Conservation (phyloP, 2,113 vertebrate genomes). For the Triplophysa dalaica region DNA sequence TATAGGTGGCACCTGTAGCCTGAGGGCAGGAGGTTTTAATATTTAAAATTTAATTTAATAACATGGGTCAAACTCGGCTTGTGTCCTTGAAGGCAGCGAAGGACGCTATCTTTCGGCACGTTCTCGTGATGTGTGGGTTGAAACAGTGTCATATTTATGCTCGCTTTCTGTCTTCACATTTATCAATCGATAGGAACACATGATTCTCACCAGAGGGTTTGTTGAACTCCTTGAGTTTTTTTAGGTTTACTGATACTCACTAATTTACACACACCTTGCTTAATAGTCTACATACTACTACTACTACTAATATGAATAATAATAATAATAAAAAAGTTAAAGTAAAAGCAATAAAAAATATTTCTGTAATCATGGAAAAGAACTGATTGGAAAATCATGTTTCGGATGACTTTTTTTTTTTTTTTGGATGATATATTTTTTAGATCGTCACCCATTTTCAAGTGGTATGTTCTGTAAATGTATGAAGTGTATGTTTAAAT, state of each 20-base stretch:
- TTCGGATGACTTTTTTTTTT: too few relatives aligned
- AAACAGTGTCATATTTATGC: neutral
- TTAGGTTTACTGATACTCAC: neutral
- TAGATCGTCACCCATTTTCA: too few relatives aligned
- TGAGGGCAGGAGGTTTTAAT: slow-evolving; percentile 36
- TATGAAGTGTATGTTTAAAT: neutral
- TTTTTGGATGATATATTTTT: too few relatives aligned
- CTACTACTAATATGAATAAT: too few relatives aligned
- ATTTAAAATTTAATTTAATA: slow-evolving; percentile 43
- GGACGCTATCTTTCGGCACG: neutral
- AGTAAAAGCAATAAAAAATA: too few relatives aligned
- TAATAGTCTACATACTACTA: too few relatives aligned
- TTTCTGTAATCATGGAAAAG: too few relatives aligned
- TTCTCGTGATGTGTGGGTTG: neutral
- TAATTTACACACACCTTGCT: too few relatives aligned
- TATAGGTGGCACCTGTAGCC: slow-evolving; percentile 42
- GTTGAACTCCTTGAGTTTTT: neutral
- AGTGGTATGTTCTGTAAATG: too few relatives aligned
- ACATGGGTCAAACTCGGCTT: slow-evolving; percentile 20
- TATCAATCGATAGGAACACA: neutral
- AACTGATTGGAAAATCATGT: too few relatives aligned
- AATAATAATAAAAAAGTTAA: too few relatives aligned
- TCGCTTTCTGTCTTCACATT: neutral
- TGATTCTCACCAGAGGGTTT: neutral
- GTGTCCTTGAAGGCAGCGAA: slow-evolving; percentile 18